Evolutionary conservation across 1,140 invertebrate species (phyloP).

Genomic region (Dendroctonus valens): DNA sequence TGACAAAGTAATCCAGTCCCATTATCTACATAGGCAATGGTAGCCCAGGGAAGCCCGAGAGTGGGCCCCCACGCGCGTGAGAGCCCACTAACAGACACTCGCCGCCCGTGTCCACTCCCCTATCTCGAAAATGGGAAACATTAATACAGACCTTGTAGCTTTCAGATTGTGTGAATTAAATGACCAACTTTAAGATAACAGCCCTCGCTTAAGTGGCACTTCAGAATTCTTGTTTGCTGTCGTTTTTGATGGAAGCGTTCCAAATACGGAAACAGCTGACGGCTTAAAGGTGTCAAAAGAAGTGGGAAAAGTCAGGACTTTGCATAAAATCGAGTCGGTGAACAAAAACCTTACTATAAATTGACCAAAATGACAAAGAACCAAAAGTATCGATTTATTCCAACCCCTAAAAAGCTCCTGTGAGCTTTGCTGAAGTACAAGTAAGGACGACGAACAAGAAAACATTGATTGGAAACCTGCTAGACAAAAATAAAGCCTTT

Average conservation of each 20-base stretch:
- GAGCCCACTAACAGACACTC: not conserved
- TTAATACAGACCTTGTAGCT: slow-evolving; percentile 18
- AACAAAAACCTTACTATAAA: too few relatives aligned
- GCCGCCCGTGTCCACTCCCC: slow-evolving; percentile 13
- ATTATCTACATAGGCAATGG: slow-evolving; percentile 8
- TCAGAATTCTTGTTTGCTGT: not conserved
- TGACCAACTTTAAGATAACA: slow-evolving; percentile 8
- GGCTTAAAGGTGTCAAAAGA: too few relatives aligned
- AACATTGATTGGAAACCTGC: too few relatives aligned
- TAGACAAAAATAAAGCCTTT: too few relatives aligned
- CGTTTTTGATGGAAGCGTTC: not conserved
- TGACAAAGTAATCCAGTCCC: slow-evolving; percentile 4
- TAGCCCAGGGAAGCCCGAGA: slow-evolving; percentile 15
- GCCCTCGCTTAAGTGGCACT: slow-evolving; percentile 5
- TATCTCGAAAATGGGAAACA: slow-evolving; percentile 17
- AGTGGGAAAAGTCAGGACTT: too few relatives aligned
- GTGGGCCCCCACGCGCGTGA: slow-evolving; percentile 18
- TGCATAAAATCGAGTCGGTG: too few relatives aligned
- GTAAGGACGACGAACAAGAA: too few relatives aligned
- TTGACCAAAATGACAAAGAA: too few relatives aligned
- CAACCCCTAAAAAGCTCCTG: too few relatives aligned
- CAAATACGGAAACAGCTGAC: too few relatives aligned
- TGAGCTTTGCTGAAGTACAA: too few relatives aligned
- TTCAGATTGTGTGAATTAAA: slow-evolving; percentile 23
- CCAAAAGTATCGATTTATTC: too few relatives aligned